Evolutionary conservation across 23 tunicate species (phyloP).

Genomic region (Halocynthia aurantium): DNA sequence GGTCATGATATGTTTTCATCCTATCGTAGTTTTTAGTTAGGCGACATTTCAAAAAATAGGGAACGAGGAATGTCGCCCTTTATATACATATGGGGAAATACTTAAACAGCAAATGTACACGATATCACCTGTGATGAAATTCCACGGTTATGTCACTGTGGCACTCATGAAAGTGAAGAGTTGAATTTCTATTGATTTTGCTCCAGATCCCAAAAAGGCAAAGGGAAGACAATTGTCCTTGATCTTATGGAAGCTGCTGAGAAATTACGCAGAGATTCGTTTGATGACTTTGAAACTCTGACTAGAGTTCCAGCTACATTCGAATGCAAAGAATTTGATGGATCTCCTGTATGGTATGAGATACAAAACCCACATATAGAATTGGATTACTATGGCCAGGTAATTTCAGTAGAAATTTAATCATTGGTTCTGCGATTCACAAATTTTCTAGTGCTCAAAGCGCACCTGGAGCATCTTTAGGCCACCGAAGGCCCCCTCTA

Average conservation of each 20-base stretch:
- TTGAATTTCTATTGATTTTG: neutral
- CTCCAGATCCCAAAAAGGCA: neutral
- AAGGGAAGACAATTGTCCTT: neutral
- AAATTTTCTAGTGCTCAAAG: too few relatives aligned
- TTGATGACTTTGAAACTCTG: neutral
- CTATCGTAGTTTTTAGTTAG: neutral
- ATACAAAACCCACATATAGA: neutral
- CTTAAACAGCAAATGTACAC: neutral
- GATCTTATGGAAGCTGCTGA: constrained; percentile 5
- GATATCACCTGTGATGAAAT: neutral
- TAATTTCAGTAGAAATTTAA: neutral
- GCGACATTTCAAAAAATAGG: neutral
- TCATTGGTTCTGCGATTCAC: neutral
- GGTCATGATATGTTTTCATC: too few relatives aligned
- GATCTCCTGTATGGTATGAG: neutral
- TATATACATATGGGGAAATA: neutral
- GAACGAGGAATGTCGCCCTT: neutral
- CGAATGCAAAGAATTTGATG: neutral
- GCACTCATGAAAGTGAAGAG: too few relatives aligned
- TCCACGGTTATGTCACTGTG: too few relatives aligned
- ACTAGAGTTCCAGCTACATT: constrained; percentile 1
- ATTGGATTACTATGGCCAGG: constrained; percentile 9
- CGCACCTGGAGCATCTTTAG: too few relatives aligned
- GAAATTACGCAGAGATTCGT: neutral
- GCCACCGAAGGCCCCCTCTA: too few relatives aligned